A percentile compares a stretch with the other conserved stretches of the same genome.
Conservation (phyloP, 2,888 invertebrate species). For the Mythimna ferrago region DNA sequence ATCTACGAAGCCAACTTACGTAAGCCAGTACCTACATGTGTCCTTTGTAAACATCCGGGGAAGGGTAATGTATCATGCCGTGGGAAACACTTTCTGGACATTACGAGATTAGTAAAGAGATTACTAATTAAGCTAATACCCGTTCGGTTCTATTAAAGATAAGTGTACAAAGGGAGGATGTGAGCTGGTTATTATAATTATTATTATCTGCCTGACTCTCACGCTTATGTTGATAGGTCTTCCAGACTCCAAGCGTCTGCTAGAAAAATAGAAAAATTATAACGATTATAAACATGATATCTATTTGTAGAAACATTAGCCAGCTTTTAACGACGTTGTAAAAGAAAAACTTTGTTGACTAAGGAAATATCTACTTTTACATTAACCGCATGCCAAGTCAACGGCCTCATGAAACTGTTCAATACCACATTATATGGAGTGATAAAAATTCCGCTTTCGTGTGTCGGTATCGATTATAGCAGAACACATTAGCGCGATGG, state of each 20-base stretch:
- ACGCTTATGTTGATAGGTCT: slow-evolving; percentile 15
- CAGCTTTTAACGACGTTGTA: slow-evolving; percentile 62
- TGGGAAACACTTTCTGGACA: slow-evolving; percentile 62
- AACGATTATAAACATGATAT: slow-evolving; percentile 43
- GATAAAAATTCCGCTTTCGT: slow-evolving; percentile 69
- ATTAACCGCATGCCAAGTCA: slow-evolving; percentile 63
- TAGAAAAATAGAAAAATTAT: slow-evolving; percentile 36
- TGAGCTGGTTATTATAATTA: slow-evolving; percentile 29
- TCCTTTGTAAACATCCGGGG: slow-evolving; percentile 61
- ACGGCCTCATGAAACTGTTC: slow-evolving; percentile 63
- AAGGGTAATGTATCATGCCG: slow-evolving; percentile 50
- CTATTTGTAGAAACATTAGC: slow-evolving; percentile 51
- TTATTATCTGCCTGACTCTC: slow-evolving; percentile 19
- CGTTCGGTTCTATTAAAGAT: slow-evolving; percentile 27
- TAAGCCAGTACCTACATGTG: slow-evolving; percentile 47
- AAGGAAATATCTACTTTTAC: slow-evolving; percentile 56
- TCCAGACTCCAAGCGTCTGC: background rate
- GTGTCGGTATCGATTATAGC: slow-evolving; percentile 78
- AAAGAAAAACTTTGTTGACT: slow-evolving; percentile 54
- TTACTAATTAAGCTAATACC: slow-evolving; percentile 53
- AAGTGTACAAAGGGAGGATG: slow-evolving; percentile 27
- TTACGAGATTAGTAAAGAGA: slow-evolving; percentile 49
- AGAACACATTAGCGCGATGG: slow-evolving; percentile 83
- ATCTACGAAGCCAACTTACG: slow-evolving; percentile 30
- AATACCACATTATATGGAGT: slow-evolving; percentile 53